These are phyloP conservation scores for Globia sparganii DNA, from an alignment of 2,888 invertebrate species.

Conservation along the genomic window DNA sequence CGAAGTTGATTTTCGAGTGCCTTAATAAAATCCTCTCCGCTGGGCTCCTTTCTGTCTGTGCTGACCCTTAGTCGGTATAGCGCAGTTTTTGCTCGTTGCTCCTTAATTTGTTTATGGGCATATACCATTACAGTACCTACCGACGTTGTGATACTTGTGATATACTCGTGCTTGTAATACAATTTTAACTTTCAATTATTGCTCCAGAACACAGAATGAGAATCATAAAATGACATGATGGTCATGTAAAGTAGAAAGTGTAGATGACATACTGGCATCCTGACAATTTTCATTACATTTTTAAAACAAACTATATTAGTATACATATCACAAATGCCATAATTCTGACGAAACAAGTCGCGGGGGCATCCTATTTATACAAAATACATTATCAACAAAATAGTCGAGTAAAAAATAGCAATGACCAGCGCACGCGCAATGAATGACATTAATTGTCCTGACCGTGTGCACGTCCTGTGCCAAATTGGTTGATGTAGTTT, in stretches of 20 bases:
- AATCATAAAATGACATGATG: not conserved
- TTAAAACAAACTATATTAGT: conserved; percentile 30
- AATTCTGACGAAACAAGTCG: conserved; percentile 30
- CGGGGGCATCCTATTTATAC: conserved; percentile 41
- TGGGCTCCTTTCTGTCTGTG: too few species aligned
- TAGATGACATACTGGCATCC: conserved; percentile 29
- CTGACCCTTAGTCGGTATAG: not conserved
- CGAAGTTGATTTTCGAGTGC: too few species aligned
- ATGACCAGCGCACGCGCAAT: conserved; percentile 66
- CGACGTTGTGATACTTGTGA: not conserved
- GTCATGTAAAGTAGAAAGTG: not conserved
- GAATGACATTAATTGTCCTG: conserved; percentile 74
- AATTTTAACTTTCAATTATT: not conserved
- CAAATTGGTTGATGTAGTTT: conserved; percentile 73
- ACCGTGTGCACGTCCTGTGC: conserved; percentile 71
- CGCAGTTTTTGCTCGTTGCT: not conserved
- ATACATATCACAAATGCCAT: conserved; percentile 19
- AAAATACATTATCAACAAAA: conserved; percentile 33
- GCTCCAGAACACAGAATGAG: not conserved
- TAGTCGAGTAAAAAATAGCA: conserved; percentile 63
- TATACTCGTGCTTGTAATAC: not conserved
- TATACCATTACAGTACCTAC: not conserved
- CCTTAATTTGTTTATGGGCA: not conserved
- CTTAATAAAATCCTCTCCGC: too few species aligned
- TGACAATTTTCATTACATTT: conserved; percentile 33